Conservation (phyloP, 2,113 vertebrate species). For the Tympanuchus pallidicinctus region DNA sequence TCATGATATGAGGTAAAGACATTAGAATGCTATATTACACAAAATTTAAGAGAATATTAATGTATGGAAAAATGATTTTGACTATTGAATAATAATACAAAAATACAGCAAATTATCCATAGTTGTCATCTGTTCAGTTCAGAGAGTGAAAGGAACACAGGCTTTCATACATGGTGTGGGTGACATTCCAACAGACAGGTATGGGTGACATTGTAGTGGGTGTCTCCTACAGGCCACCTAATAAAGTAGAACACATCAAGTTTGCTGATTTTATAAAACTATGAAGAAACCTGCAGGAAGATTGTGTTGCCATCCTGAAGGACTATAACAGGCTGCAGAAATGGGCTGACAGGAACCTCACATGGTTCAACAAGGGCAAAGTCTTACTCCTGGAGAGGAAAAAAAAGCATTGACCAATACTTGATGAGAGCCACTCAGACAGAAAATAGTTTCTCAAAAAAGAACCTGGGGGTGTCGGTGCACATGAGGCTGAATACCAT, state of each 20-base stretch:
- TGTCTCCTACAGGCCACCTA: background rate
- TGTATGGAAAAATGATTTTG: background rate
- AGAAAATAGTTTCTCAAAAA: background rate
- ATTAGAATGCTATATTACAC: background rate
- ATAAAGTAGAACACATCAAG: background rate
- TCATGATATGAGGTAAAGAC: background rate
- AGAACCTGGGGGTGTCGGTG: fast-evolving
- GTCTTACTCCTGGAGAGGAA: background rate
- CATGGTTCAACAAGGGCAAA: background rate
- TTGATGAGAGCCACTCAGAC: background rate
- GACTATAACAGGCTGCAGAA: background rate
- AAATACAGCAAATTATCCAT: background rate
- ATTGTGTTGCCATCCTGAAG: background rate
- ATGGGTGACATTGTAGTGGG: background rate
- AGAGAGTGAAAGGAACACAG: background rate
- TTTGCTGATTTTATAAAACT: background rate
- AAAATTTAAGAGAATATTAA: background rate
- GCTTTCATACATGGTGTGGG: background rate
- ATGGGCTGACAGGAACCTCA: background rate
- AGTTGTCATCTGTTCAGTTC: background rate
- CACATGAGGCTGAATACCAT: background rate
- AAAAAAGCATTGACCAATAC: background rate
- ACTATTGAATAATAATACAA: background rate
- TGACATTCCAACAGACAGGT: background rate
- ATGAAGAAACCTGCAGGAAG: background rate